These are phyloP conservation scores for Vombatus ursinus DNA, from an alignment of 2,113 vertebrate species.

Conservation along the genomic window DNA sequence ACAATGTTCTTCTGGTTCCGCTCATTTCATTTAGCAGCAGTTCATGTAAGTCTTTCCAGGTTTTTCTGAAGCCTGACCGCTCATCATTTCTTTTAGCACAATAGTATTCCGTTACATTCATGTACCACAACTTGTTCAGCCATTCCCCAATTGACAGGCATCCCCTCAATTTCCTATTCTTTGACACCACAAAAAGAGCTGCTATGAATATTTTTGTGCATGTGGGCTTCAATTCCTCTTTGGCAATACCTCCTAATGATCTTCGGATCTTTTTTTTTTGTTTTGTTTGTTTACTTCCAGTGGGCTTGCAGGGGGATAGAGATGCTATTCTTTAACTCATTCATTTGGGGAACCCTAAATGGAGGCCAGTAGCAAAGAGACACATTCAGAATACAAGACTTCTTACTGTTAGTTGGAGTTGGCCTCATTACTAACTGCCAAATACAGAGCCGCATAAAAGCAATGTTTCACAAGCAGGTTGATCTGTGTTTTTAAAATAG, in stretches of 20 bases:
- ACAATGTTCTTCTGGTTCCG: too few relatives aligned
- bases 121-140: too few relatives aligned
- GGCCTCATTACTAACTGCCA: neutral
- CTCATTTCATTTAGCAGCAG: too few relatives aligned
- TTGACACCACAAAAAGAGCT: too few relatives aligned
- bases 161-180: too few relatives aligned
- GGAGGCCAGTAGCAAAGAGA: neutral
- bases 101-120: too few relatives aligned
- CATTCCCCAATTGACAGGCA: too few relatives aligned
- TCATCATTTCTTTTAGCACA: too few relatives aligned
- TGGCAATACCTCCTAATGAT: neutral
- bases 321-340: neutral
- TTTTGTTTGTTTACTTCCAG: neutral
- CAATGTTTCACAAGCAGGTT: neutral
- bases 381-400: neutral
- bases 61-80: too few relatives aligned
- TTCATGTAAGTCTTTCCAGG: too few relatives aligned
- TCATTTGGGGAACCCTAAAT: neutral
- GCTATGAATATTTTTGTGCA: too few relatives aligned
- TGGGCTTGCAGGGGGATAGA: neutral
- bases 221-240: neutral
- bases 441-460: neutral
- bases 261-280: neutral
- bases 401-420: neutral
- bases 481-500: neutral